These are phyloP conservation scores for Gonioctena quinquepunctata DNA, from an alignment of 1,140 invertebrate species.

Conservation along the genomic window DNA sequence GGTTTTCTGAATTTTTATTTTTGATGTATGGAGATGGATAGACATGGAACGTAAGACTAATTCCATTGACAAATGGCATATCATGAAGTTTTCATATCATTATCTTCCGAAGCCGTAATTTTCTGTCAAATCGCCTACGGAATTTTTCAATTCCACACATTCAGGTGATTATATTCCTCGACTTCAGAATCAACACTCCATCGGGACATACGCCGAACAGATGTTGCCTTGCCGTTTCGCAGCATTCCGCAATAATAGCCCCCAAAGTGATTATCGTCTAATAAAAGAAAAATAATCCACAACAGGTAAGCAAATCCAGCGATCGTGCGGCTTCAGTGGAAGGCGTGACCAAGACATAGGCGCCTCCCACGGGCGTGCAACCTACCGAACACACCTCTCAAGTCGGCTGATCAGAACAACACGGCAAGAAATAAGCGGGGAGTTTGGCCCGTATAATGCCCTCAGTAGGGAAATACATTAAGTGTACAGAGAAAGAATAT, in stretches of 20 bases:
- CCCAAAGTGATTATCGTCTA: constrained; percentile 28
- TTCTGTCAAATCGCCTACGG: no score
- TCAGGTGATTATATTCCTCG: not conserved
- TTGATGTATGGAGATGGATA: no score
- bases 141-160: no score
- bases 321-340: constrained; percentile 12
- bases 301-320: constrained; percentile 35
- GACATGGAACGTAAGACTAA: no score
- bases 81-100: no score
- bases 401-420: constrained; percentile 15
- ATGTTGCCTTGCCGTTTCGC: not conserved
- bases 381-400: not conserved
- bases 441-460: no score
- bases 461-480: no score
- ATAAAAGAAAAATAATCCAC: constrained; percentile 36
- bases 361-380: constrained; percentile 21
- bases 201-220: not conserved
- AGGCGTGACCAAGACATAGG: not conserved
- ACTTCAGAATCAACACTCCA: not conserved
- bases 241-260: not conserved
- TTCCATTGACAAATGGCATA: no score
- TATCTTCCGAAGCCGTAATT: no score
- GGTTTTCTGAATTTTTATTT: no score
- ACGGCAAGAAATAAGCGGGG: constrained; percentile 24
- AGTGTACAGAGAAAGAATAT: no score